A percentile compares a stretch with the other conserved stretches of the same genome.
phyloP scores from a whole-genome alignment of 1,140 invertebrate species.

The Paraescarpia echinospica region DNA sequence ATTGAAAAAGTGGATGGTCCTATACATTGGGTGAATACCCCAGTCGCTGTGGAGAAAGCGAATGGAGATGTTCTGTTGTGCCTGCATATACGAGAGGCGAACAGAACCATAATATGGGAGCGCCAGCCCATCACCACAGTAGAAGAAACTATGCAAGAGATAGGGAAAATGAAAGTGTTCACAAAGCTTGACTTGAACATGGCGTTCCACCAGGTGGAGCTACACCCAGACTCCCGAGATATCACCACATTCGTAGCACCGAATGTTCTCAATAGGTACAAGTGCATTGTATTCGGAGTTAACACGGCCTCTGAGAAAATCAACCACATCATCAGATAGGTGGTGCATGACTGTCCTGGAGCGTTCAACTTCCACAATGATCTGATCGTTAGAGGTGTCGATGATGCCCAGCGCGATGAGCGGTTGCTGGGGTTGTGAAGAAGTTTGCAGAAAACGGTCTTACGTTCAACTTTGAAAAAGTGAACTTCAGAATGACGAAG shows the following conservation, averaged over 20 bases:
- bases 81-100: slow-evolving; percentile 26
- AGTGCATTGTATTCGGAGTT: slow-evolving; percentile 36
- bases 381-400: slow-evolving; percentile 7
- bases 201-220: slow-evolving; percentile 37
- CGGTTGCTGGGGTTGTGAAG: background rate
- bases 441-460: background rate
- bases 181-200: slow-evolving; percentile 33
- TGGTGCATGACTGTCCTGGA: background rate
- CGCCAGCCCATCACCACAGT: slow-evolving; percentile 24
- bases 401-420: background rate
- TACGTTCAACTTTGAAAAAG: slow-evolving; percentile 7
- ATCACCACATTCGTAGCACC: slow-evolving; percentile 27
- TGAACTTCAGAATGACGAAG: background rate
- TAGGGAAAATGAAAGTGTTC: slow-evolving; percentile 19
- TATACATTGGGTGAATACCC: slow-evolving; percentile 21
- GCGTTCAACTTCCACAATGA: slow-evolving; percentile 15
- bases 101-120: slow-evolving; percentile 23
- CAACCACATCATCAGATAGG: slow-evolving; percentile 20
- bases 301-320: slow-evolving; percentile 30
- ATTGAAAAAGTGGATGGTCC: slow-evolving; percentile 26
- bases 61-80: slow-evolving; percentile 23
- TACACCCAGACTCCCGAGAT: slow-evolving; percentile 27
- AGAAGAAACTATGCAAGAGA: slow-evolving; percentile 25
- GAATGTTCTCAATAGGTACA: slow-evolving; percentile 29
- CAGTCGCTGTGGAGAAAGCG: slow-evolving; percentile 19